phyloP scores from a whole-genome alignment of 2,888 invertebrate genomes.

The Macrosiphum euphorbiae region DNA sequence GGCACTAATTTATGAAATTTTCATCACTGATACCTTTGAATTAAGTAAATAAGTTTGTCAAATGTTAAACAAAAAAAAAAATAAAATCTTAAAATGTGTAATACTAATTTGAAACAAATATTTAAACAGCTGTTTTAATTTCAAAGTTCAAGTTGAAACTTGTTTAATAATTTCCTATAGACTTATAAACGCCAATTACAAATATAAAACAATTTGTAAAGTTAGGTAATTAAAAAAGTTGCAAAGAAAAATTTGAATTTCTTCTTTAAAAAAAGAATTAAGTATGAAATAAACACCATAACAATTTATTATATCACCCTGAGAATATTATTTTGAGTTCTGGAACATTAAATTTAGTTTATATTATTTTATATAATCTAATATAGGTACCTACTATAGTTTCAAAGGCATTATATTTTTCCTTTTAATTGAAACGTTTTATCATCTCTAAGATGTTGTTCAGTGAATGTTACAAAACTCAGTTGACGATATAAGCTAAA shows the following conservation, averaged over 20 bases:
- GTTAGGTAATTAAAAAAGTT: conserved; percentile 38
- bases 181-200: background rate
- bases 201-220: background rate
- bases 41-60: background rate
- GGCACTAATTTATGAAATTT: background rate
- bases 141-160: background rate
- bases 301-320: background rate
- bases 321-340: background rate
- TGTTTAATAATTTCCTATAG: background rate
- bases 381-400: background rate
- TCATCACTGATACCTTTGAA: background rate
- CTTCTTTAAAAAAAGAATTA: background rate
- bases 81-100: background rate
- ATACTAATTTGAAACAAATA: conserved; percentile 10
- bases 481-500: conserved; percentile 1
- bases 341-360: background rate
- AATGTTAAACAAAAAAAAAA: background rate
- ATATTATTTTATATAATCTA: background rate
- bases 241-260: background rate
- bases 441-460: background rate
- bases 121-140: conserved; percentile 15
- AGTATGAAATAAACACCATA: background rate
- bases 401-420: background rate
- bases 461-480: background rate
- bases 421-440: conserved; percentile 2